These are phyloP conservation scores for Malurus splendens DNA, from an alignment of 2,797 vertebrate species.

Conservation along the genomic window DNA sequence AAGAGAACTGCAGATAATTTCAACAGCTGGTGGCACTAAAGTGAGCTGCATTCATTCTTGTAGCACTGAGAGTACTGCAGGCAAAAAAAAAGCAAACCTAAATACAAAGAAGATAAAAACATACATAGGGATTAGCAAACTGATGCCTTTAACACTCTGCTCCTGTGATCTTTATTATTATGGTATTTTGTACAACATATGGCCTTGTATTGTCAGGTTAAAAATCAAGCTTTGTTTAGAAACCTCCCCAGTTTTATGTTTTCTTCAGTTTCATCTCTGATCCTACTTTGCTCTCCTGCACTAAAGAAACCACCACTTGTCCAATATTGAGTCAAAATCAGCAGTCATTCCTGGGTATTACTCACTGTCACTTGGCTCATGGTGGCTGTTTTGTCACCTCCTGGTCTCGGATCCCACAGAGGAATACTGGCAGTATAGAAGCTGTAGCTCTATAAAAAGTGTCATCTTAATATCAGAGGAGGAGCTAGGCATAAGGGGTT, in stretches of 20 bases:
- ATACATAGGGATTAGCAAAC: neutral
- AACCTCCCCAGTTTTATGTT: neutral
- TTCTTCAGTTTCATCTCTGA: neutral
- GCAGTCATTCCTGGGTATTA: neutral
- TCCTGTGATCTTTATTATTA: neutral
- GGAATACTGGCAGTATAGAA: constrained; percentile 18
- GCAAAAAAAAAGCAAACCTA: neutral
- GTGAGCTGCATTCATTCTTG: neutral
- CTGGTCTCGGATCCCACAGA: neutral
- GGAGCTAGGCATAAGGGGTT: constrained; percentile 56
- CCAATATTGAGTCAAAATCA: neutral
- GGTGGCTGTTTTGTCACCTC: constrained; percentile 23
- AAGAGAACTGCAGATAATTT: neutral
- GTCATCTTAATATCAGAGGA: constrained; percentile 62
- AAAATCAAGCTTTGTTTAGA: neutral
- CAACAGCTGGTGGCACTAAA: neutral
- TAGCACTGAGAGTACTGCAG: neutral
- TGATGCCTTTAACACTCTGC: neutral
- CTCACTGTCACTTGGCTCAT: constrained; percentile 56
- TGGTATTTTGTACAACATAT: neutral
- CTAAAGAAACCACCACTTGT: neutral
- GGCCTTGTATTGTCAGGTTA: neutral
- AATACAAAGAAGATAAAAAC: neutral
- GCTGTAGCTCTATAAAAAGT: constrained; percentile 55
- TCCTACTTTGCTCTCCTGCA: neutral